Evolutionary conservation across 2,888 invertebrate species (phyloP).

Genomic region (Yponomeuta cagnagella): DNA sequence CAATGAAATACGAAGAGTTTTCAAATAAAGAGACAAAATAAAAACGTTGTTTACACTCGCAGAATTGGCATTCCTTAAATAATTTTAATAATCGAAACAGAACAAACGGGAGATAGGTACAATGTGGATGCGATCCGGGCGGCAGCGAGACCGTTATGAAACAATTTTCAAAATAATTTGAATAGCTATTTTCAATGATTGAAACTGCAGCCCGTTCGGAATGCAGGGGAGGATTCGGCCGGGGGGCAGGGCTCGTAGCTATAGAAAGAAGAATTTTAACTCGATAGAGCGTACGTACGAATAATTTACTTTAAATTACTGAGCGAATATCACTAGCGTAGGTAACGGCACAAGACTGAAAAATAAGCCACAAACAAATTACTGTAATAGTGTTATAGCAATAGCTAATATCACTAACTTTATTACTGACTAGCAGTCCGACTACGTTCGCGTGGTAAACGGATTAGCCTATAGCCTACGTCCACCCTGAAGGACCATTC

Average conservation of each 20-base stretch:
- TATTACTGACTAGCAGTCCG: too few species aligned
- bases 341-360: too few species aligned
- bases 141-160: constrained; percentile 56
- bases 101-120: constrained; percentile 45
- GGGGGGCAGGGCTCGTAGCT: constrained; percentile 37
- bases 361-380: too few species aligned
- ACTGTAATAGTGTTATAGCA: too few species aligned
- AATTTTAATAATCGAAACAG: constrained; percentile 53
- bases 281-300: background rate
- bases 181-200: constrained; percentile 74
- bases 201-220: constrained; percentile 64
- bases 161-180: constrained; percentile 76
- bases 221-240: constrained; percentile 52
- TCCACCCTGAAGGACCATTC: too few species aligned
- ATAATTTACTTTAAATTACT: too few species aligned
- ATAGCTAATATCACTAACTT: too few species aligned
- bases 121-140: constrained; percentile 33
- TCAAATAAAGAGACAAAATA: constrained; percentile 8
- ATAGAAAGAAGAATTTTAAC: constrained; percentile 38
- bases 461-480: too few species aligned
- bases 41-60: background rate
- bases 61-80: constrained; percentile 54
- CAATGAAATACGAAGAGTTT: background rate
- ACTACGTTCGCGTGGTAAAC: too few species aligned
- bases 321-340: too few species aligned